Evolutionary conservation across 2,113 vertebrate genomes (phyloP).

Genomic region (Stegostoma tigrinum): DNA sequence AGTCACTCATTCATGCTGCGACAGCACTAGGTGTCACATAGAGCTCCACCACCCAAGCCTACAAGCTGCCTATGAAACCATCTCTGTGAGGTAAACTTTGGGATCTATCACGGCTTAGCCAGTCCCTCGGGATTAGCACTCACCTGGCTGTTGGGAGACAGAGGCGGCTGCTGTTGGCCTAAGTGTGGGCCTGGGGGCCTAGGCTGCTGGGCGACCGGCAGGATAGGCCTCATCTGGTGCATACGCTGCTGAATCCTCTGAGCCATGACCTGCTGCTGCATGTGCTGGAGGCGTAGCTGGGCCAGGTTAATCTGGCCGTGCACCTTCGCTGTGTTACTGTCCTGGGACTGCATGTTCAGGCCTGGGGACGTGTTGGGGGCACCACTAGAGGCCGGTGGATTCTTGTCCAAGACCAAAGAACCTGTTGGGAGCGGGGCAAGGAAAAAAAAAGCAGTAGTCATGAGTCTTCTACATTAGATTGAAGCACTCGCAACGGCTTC

Average conservation of each 20-base stretch:
- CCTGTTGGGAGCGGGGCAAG: constrained; percentile 50
- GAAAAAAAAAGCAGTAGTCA: too few species aligned
- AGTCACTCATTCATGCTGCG: too few species aligned
- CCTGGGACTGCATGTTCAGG: constrained; percentile 54
- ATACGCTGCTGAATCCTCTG: constrained; percentile 55
- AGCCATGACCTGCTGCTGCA: constrained; percentile 68
- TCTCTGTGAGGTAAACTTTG: not conserved
- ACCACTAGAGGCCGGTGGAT: constrained; percentile 56
- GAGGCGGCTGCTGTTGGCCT: constrained; percentile 20
- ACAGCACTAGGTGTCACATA: too few species aligned
- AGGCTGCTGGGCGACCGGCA: constrained; percentile 55
- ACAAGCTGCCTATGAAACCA: not conserved
- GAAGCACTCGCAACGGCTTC: not conserved
- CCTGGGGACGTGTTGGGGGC: constrained; percentile 58
- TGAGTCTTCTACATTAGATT: not conserved
- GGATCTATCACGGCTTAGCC: not conserved
- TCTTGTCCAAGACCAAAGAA: constrained; percentile 68
- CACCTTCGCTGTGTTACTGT: constrained; percentile 66
- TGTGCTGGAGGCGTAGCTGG: constrained; percentile 70
- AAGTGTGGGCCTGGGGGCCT: constrained; percentile 43
- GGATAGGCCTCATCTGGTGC: constrained; percentile 38
- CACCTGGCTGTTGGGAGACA: constrained; percentile 49
- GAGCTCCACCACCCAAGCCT: too few species aligned
- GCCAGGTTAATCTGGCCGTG: constrained; percentile 71
- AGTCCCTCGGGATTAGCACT: not conserved